phyloP scores from a whole-genome alignment of 2,888 invertebrate genomes.

The Dastarcus helophoroides region DNA sequence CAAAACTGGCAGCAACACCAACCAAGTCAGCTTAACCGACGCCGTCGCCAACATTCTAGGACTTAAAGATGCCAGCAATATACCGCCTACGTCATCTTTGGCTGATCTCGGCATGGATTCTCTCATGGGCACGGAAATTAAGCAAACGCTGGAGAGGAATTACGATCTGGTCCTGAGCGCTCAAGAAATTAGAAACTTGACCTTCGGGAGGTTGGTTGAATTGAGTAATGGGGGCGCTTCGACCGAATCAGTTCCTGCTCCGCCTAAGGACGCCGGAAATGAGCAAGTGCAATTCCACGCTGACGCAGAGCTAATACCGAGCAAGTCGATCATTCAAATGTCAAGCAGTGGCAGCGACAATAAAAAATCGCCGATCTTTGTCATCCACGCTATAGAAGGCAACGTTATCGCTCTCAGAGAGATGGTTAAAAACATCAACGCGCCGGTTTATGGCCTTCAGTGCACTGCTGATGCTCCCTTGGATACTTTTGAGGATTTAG shows the following conservation, averaged over 20 bases:
- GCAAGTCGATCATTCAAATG: slow-evolving; percentile 56
- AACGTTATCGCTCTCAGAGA: slow-evolving; percentile 57
- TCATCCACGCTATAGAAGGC: slow-evolving; percentile 85
- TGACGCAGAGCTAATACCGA: slow-evolving; percentile 61
- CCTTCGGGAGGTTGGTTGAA: slow-evolving; percentile 62
- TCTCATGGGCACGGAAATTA: slow-evolving; percentile 97
- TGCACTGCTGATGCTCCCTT: slow-evolving; percentile 69
- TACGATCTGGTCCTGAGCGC: slow-evolving; percentile 84
- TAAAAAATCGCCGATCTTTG: slow-evolving; percentile 47
- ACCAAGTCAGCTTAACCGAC: slow-evolving; percentile 55
- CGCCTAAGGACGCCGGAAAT: slow-evolving; percentile 25
- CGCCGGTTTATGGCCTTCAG: slow-evolving; percentile 81
- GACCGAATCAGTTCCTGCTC: too few species aligned
- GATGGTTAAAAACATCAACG: slow-evolving; percentile 60
- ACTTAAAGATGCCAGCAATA: slow-evolving; percentile 72
- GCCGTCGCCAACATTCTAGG: slow-evolving; percentile 83
- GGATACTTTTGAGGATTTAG: slow-evolving; percentile 57
- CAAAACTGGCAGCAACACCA: slow-evolving; percentile 44
- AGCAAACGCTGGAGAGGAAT: slow-evolving; percentile 86
- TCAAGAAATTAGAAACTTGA: slow-evolving; percentile 79
- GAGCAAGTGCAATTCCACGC: slow-evolving; percentile 42
- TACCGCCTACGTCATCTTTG: slow-evolving; percentile 64
- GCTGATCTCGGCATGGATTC: slow-evolving; percentile 98
- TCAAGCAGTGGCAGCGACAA: slow-evolving; percentile 41
- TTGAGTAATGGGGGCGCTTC: slow-evolving; percentile 34